Base-by-base conservation (phyloP, 2,113 vertebrate species). In the Narcine bancroftii region DNA sequence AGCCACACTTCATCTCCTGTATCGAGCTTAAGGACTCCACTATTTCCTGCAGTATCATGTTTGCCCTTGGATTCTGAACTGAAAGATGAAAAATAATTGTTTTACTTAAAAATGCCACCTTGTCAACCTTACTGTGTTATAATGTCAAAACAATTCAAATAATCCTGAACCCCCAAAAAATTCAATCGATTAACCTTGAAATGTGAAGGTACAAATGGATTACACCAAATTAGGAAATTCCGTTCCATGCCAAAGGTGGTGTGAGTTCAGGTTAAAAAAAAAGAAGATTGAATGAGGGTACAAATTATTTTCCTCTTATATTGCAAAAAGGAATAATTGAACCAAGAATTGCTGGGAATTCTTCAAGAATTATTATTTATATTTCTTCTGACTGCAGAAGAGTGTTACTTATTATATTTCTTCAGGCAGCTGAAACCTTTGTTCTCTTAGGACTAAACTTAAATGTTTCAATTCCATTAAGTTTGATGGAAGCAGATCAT, bases 1-100 rank as follows among this genome's bases (percentile, higher is more conserved):
- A 97, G 94, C 97, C 97, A 97, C 39, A 97, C 97, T 93, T 97
- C 96, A 72, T 97, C 97, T 85, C 96, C 96, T 77, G 97, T 97
- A 87, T 95, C 95, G 0, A 97, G 95, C 93, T 97, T 97, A 83
- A 97, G 95, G 33, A 97, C 96, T 0, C 96, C 96, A 0, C 95
- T 96, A 93, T 97, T 97, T 92, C 96, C 96, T 92, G 97, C 96
- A 13, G 96, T 97, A 92, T 97, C 96, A 17, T 96, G 96, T 92
- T 97, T 97, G 69, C 97, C 97, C 93, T 97, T 97, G 39, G 95
- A 95, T 94, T 97, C 96, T 91, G 96, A 97, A 94, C 97, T 97
- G 63, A 83, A 75, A 79, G 94, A 93, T 73, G 63, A 65, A 65
- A 42, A 36, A 93, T 77, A 92, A 92, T 56, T 6, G 7, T 60